phyloP scores from a whole-genome alignment of 2,797 vertebrate species.

The Rhadinocentrus ornatus region DNA sequence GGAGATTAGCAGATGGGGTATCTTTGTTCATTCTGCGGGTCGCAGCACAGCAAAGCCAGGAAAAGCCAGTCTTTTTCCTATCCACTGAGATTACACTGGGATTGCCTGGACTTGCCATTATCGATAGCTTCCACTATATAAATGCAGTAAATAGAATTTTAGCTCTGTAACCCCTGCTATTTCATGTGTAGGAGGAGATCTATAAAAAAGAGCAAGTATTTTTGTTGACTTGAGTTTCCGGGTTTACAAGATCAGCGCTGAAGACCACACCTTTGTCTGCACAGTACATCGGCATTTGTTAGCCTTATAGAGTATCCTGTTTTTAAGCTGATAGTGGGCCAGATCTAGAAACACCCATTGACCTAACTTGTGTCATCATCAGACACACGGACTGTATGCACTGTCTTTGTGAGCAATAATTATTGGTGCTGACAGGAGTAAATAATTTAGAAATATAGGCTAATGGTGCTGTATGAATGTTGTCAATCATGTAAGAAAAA shows the following conservation, averaged over 20 bases:
- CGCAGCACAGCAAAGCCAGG: constrained; percentile 32
- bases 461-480: background rate
- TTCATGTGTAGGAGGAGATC: constrained; percentile 63
- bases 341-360: constrained; percentile 51
- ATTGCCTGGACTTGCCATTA: constrained; percentile 70
- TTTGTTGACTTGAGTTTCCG: constrained; percentile 75
- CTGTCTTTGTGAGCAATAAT: background rate
- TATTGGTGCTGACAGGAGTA: background rate
- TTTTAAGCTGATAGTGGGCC: constrained; percentile 47
- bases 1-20: constrained; percentile 17
- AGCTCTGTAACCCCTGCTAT: constrained; percentile 32
- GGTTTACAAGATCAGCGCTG: constrained; percentile 65
- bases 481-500: background rate
- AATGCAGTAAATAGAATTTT: constrained; percentile 38
- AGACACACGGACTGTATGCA: background rate
- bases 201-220: constrained; percentile 52
- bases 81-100: constrained; percentile 45
- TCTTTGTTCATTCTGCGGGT: constrained; percentile 16
- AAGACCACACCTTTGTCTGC: constrained; percentile 78
- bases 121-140: constrained; percentile 40
- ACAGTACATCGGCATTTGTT: constrained; percentile 59
- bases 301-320: constrained; percentile 64
- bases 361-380: constrained; percentile 39
- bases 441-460: background rate
- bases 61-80: constrained; percentile 41